These are phyloP conservation scores for Sebastes variabilis DNA, from an alignment of 2,797 vertebrate species.

Conservation along the genomic window DNA sequence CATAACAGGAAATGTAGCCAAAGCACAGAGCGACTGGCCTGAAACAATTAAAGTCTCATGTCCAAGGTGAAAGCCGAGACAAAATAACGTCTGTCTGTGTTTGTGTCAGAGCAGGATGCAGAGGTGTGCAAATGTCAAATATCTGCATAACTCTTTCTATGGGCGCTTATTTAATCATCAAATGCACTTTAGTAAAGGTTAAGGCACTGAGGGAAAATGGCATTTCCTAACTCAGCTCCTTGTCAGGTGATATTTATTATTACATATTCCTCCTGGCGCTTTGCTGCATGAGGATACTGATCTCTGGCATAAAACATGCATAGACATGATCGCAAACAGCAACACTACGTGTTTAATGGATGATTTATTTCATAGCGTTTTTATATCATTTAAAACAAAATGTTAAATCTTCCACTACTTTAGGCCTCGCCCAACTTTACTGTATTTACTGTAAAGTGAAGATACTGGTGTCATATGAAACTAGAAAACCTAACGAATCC, in stretches of 20 bases:
- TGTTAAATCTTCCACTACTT: too few relatives aligned
- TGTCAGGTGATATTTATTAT: neutral
- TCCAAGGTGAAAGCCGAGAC: constrained; percentile 25
- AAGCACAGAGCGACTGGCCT: constrained; percentile 14
- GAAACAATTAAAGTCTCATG: neutral
- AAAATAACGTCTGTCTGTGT: constrained; percentile 22
- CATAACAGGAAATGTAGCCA: constrained; percentile 40
- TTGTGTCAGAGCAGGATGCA: neutral
- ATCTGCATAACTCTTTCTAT: neutral
- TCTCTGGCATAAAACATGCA: neutral
- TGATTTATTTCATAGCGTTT: neutral
- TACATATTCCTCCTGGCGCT: neutral
- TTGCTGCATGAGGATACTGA: neutral
- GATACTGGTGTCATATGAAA: too few relatives aligned
- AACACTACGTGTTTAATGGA: neutral
- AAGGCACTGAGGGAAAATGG: neutral
- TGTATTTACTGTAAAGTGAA: too few relatives aligned
- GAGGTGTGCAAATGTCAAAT: neutral
- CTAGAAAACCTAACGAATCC: too few relatives aligned
- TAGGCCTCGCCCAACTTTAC: too few relatives aligned
- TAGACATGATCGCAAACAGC: neutral
- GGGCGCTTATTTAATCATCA: neutral
- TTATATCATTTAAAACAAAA: neutral
- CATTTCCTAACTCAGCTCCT: neutral
- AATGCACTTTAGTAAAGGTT: neutral